A percentile compares a stretch with the other conserved stretches of the same genome.
phyloP scores from a whole-genome alignment of 2,888 invertebrate species.

The Phymatocera aterrima region DNA sequence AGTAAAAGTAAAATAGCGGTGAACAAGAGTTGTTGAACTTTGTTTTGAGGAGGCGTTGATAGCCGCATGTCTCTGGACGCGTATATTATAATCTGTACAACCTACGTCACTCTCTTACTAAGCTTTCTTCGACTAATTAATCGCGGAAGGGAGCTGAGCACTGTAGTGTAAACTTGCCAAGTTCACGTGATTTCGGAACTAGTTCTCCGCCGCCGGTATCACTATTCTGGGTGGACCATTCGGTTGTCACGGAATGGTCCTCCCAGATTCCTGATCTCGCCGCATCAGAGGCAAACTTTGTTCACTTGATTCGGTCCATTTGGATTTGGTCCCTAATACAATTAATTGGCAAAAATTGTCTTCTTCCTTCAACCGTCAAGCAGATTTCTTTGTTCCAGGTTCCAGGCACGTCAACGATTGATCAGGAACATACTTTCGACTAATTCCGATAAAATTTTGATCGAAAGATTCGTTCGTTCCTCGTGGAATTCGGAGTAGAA shows the following conservation, averaged over 20 bases:
- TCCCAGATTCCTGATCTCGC: not conserved
- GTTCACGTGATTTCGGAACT: conserved; percentile 39
- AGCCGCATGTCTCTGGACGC: conserved; percentile 17
- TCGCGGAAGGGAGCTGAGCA: not conserved
- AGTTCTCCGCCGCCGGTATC: not conserved
- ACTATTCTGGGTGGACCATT: not conserved
- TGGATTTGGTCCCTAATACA: too few species aligned
- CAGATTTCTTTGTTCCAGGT: too few species aligned
- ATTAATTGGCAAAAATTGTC: too few species aligned
- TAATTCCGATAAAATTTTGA: too few species aligned
- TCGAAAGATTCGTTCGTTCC: too few species aligned
- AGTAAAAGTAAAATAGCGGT: not conserved
- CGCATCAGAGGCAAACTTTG: not conserved
- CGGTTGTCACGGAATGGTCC: not conserved
- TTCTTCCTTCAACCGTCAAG: too few species aligned
- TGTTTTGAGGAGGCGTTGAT: not conserved
- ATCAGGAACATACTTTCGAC: too few species aligned
- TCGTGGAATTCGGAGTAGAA: too few species aligned
- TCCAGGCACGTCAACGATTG: too few species aligned
- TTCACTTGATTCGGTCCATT: too few species aligned
- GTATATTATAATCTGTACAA: conserved; percentile 25
- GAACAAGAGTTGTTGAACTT: conserved; percentile 5
- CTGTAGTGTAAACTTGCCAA: conserved; percentile 39
- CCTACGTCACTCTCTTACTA: conserved; percentile 24
- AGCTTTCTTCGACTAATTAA: conserved; percentile 40